These are phyloP conservation scores for Noctua comes DNA, from an alignment of 2,888 invertebrate species.

Conservation along the genomic window DNA sequence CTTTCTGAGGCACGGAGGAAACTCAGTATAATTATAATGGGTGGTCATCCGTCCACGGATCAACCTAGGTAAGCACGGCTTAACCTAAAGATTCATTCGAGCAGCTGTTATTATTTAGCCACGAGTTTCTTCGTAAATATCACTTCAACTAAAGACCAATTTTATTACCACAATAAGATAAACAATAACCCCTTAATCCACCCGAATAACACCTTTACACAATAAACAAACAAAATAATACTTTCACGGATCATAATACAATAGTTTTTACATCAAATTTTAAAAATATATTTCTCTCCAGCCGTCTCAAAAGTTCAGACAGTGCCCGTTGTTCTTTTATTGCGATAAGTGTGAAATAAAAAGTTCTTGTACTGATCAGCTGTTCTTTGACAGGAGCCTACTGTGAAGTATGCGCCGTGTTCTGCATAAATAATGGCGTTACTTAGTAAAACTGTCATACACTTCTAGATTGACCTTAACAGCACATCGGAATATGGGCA, in stretches of 20 bases:
- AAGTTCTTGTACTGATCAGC: conserved; percentile 30
- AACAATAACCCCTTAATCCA: neutral
- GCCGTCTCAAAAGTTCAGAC: conserved; percentile 42
- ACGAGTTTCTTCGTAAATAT: neutral
- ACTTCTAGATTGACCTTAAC: conserved; percentile 18
- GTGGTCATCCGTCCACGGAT: too few relatives aligned
- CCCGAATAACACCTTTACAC: conserved; percentile 36
- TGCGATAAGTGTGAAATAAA: conserved; percentile 39
- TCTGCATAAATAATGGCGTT: conserved; percentile 27
- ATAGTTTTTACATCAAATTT: conserved; percentile 47
- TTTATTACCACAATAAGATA: conserved; percentile 10
- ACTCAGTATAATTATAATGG: too few relatives aligned
- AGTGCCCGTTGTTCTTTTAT: neutral
- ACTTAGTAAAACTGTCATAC: conserved; percentile 17
- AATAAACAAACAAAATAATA: conserved; percentile 37
- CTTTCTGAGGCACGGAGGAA: too few relatives aligned
- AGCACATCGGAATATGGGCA: neutral
- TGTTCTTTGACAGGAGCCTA: conserved; percentile 26
- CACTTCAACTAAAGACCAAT: neutral
- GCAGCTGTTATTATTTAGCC: neutral
- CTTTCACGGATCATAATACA: conserved; percentile 24
- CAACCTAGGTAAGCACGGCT: too few relatives aligned
- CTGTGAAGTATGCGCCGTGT: conserved; percentile 43
- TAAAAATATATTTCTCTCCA: conserved; percentile 48
- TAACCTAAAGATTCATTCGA: too few relatives aligned